Base-by-base conservation (phyloP, 2,797 vertebrate species). In the Pangasius mekongensis region DNA sequence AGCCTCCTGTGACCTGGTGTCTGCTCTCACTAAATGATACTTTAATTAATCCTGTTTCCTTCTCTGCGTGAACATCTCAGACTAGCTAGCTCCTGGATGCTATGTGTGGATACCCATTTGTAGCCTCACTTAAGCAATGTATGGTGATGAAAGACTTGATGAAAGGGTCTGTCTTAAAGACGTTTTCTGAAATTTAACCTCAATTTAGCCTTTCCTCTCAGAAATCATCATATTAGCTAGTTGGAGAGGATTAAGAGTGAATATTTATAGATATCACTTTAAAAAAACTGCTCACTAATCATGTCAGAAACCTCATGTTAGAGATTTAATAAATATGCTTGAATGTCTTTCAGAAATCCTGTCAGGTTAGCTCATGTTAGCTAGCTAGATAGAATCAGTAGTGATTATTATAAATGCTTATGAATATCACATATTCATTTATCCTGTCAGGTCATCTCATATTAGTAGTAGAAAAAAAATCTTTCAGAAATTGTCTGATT, bases 21-120 rank as follows among this genome's bases (percentile, higher is more conserved):
- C 85, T 84, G 52, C 81, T 77, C 36, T 27, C 58, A 2, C 49
- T 78, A 49, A 84, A 33, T 54, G 16, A 83, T 69, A 39, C 64
- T 86, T 88, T 85, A 87, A 89, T 89, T 66, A 82, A 85, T 18
- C n/a, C 24, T 24, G 49, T 49, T 52, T 86, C 36, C 49, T 54
- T 83, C 47, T 6, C 10, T 85, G 33, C 77, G 58, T 56, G 14
- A 71, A 78, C 13, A 8, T 39, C 83, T 39, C 20, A 20, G 60
- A 27, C 43, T 33, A 81, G 33, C 78, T 14, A 27, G 47, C 66
- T 56, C 18, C 47, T 62, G 54, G 39, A 33, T 56, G 52, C 52
- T 83, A 47, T 27, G 73, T 62, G n/a, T 54, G 8, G 66, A 36
- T 30, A 30, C 56, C 47, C 27, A 43, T 82, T 74, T 89, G n/a